Percentiles rank a stretch among this genome's conserved stretches.
phyloP scores from a whole-genome alignment of 23 tunicate species.

The Trididemnum nubilum region DNA sequence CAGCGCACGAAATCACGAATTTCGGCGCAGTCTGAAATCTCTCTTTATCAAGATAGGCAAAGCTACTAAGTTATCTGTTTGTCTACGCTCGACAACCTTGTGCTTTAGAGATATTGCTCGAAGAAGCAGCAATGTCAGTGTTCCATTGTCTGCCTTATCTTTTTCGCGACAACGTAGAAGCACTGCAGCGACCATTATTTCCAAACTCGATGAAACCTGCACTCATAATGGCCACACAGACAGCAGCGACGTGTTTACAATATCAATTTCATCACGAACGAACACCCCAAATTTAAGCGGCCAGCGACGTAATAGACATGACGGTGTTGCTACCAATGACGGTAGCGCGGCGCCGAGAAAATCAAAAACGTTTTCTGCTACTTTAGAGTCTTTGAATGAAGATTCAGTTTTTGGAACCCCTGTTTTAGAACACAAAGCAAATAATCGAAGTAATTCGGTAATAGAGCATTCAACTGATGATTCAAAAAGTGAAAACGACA shows the following conservation, averaged over 20 bases:
- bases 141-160: not conserved
- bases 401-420: not conserved
- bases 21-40: conserved; percentile 2
- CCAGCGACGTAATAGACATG: not conserved
- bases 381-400: not conserved
- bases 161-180: not conserved
- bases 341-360: not conserved
- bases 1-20: conserved; percentile 48
- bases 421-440: no score
- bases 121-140: not conserved
- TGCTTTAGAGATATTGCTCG: not conserved
- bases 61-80: not conserved
- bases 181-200: not conserved
- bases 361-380: not conserved
- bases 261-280: not conserved
- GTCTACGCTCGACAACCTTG: not conserved
- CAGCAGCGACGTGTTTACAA: not conserved
- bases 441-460: no score
- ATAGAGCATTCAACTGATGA: not conserved
- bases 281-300: not conserved
- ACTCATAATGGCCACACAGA: not conserved
- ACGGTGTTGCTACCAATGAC: not conserved
- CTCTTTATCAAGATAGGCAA: not conserved
- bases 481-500: no score
- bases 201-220: not conserved